Conservation (phyloP, 2,797 vertebrate genomes). For the Ambastaia sidthimunki region DNA sequence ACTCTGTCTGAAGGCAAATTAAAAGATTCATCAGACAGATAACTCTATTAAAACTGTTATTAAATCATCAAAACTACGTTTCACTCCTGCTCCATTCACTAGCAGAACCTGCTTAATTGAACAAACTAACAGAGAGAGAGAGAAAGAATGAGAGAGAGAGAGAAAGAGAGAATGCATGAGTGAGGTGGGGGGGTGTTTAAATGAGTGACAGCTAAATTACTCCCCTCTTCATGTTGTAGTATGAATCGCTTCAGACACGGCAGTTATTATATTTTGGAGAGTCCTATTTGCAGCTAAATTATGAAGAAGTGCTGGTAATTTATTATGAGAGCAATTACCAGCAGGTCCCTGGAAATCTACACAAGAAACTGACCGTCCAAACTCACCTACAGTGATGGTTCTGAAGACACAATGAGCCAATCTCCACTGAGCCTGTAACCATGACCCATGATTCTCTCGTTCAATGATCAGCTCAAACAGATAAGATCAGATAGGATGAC, state of each 20-base stretch:
- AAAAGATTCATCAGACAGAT: conserved; percentile 58
- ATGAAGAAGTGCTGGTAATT: conserved; percentile 63
- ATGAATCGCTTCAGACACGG: conserved; percentile 75
- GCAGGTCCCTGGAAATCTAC: conserved; percentile 55
- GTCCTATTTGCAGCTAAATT: conserved; percentile 68
- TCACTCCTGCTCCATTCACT: conserved; percentile 53
- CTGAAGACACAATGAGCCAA: conserved; percentile 2
- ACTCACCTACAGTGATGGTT: neutral
- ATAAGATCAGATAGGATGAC: neutral
- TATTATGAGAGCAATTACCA: conserved; percentile 75
- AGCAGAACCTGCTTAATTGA: conserved; percentile 66
- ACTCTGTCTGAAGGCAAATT: conserved; percentile 55
- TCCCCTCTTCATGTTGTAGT: conserved; percentile 63
- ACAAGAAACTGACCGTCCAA: conserved; percentile 7
- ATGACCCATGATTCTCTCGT: neutral
- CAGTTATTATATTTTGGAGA: conserved; percentile 78
- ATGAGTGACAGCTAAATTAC: conserved; percentile 75
- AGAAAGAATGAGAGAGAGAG: conserved; percentile 24
- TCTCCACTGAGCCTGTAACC: neutral
- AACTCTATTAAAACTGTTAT: conserved; percentile 70
- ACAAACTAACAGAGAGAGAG: conserved; percentile 64
- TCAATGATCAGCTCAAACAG: neutral
- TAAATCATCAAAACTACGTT: conserved; percentile 66
- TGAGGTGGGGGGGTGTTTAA: conserved; percentile 54
- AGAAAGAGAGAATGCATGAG: neutral